These are phyloP conservation scores for Drosophila jambulina DNA, from an alignment of 1,140 invertebrate genomes.

Conservation along the genomic window DNA sequence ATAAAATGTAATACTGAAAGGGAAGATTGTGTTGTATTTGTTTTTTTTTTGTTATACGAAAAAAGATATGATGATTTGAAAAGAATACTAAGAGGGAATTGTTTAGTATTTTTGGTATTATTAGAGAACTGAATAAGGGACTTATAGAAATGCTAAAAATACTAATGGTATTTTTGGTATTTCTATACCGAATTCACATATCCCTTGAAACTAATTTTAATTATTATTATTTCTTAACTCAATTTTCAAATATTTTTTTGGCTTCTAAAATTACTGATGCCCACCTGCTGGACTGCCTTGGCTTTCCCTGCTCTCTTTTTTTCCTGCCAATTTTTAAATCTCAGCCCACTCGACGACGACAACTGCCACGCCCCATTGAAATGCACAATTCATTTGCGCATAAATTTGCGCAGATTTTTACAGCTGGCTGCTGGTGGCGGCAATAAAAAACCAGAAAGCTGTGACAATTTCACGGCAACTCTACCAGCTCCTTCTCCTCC, in stretches of 20 bases:
- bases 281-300: conserved; percentile 6
- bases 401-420: conserved; percentile 77
- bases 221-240: background rate
- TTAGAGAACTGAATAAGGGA: too few species aligned
- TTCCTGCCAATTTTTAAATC: conserved; percentile 5
- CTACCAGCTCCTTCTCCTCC: conserved; percentile 15
- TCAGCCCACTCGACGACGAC: conserved; percentile 4
- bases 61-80: too few species aligned
- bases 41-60: too few species aligned
- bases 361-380: conserved; percentile 55
- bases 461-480: conserved; percentile 73
- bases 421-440: conserved; percentile 31
- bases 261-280: background rate
- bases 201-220: background rate
- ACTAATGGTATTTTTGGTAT: background rate
- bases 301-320: background rate
- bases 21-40: too few species aligned
- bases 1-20: too few species aligned
- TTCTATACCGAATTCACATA: background rate
- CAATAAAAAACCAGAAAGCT: conserved; percentile 70
- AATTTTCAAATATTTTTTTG: background rate
- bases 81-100: too few species aligned
- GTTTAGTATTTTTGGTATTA: background rate
- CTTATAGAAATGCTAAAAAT: too few species aligned
- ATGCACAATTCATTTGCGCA: conserved; percentile 78